Evolutionary conservation across 2,113 vertebrate genomes (phyloP).

Genomic region (Leptobrachium leishanense): DNA sequence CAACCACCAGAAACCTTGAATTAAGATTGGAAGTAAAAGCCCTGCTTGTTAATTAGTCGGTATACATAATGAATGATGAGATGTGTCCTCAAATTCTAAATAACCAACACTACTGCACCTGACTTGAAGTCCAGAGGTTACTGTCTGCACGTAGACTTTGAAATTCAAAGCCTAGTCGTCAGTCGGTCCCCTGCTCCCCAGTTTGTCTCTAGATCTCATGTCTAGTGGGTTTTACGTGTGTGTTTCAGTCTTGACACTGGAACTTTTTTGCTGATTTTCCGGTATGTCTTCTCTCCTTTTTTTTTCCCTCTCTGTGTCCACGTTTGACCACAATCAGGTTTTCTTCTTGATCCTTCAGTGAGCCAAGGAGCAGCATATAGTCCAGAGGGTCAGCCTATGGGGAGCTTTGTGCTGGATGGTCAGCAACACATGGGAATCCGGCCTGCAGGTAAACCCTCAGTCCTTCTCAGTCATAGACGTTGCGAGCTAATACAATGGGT

Average conservation of each 20-base stretch:
- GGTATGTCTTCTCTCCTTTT: slow-evolving; percentile 87
- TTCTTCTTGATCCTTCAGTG: slow-evolving; percentile 99
- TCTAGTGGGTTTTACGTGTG: slow-evolving; percentile 66
- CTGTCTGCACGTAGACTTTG: too few relatives aligned
- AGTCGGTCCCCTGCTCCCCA: too few relatives aligned
- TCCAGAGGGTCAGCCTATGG: slow-evolving; percentile 99
- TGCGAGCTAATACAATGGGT: too few relatives aligned
- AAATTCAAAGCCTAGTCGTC: too few relatives aligned
- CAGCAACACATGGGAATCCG: slow-evolving; percentile 99
- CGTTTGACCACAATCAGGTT: slow-evolving; percentile 99
- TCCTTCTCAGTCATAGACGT: too few relatives aligned
- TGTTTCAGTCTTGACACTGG: slow-evolving; percentile 87
- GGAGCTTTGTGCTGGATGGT: slow-evolving; percentile 98
- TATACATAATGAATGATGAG: too few relatives aligned
- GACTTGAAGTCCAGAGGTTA: too few relatives aligned
- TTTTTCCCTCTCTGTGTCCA: slow-evolving; percentile 95
- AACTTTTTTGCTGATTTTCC: slow-evolving; percentile 98
- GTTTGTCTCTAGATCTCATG: slow-evolving; percentile 1
- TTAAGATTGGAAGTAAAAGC: too few relatives aligned
- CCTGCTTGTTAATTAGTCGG: too few relatives aligned
- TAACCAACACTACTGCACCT: too few relatives aligned
- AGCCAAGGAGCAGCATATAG: slow-evolving; percentile 99
- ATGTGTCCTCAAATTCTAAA: too few relatives aligned
- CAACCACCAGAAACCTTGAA: too few relatives aligned
- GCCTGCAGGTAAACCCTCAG: slow-evolving; percentile 84